Conservation (phyloP, 2,888 invertebrate genomes). For the Yponomeuta plumbellus region DNA sequence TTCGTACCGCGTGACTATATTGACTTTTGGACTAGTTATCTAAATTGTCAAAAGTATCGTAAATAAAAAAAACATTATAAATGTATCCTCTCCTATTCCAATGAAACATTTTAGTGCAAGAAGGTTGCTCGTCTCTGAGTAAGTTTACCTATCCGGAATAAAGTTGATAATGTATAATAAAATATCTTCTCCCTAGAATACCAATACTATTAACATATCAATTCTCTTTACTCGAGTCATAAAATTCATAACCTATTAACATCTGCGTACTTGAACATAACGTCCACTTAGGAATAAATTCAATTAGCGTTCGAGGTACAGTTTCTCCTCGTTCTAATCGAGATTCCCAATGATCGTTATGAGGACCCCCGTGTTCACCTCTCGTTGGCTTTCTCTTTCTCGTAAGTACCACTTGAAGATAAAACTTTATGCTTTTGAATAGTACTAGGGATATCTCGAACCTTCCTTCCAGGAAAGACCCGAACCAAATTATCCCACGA, state of each 20-base stretch:
- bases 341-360: neutral
- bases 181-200: neutral
- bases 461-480: neutral
- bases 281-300: neutral
- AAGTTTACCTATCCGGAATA: too few relatives aligned
- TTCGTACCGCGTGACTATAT: too few relatives aligned
- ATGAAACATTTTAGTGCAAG: too few relatives aligned
- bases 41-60: too few relatives aligned
- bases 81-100: too few relatives aligned
- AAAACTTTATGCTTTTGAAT: neutral
- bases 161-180: too few relatives aligned
- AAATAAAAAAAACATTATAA: too few relatives aligned
- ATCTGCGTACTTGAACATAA: neutral
- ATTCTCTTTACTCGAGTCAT: neutral
- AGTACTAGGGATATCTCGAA: neutral
- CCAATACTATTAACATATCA: neutral
- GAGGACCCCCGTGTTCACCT: conserved; percentile 5
- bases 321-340: conserved; percentile 10
- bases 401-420: neutral
- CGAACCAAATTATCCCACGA: neutral
- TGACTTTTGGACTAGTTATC: too few relatives aligned
- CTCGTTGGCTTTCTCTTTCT: conserved; percentile 6
- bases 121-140: too few relatives aligned
- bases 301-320: neutral
- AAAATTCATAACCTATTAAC: neutral